phyloP scores from a whole-genome alignment of 2,888 invertebrate species.

The Bimastos eiseni region DNA sequence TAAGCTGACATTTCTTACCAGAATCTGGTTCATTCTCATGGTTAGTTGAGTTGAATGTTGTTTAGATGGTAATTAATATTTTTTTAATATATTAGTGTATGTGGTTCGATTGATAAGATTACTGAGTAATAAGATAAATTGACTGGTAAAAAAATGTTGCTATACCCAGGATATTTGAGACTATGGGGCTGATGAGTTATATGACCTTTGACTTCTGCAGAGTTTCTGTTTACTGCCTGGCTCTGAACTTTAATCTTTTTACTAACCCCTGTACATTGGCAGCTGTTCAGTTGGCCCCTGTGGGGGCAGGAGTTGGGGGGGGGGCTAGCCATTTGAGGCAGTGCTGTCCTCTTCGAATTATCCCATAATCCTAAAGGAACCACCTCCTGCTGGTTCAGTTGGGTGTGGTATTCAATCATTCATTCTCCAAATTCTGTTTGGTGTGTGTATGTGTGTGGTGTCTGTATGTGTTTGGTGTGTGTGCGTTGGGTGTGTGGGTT shows the following conservation, averaged over 20 bases:
- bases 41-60: not conserved
- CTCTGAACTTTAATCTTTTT: constrained; percentile 5
- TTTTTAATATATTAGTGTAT: not conserved
- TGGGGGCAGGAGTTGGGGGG: not conserved
- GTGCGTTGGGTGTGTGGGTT: no score
- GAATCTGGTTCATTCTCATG: not conserved
- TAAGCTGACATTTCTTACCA: not conserved
- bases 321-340: not conserved
- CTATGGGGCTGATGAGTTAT: not conserved
- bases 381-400: not conserved
- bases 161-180: not conserved
- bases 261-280: not conserved
- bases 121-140: not conserved
- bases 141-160: not conserved
- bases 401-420: not conserved
- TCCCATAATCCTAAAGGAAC: not conserved
- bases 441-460: no score
- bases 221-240: constrained; percentile 20
- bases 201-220: not conserved
- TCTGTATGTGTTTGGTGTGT: no score
- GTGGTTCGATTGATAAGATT: not conserved
- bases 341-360: not conserved
- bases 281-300: not conserved
- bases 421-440: not conserved
- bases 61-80: not conserved